Percentiles rank a stretch among this genome's conserved stretches.
phyloP scores from a whole-genome alignment of 2,888 invertebrate species.

The Pseudoips prasinana region DNA sequence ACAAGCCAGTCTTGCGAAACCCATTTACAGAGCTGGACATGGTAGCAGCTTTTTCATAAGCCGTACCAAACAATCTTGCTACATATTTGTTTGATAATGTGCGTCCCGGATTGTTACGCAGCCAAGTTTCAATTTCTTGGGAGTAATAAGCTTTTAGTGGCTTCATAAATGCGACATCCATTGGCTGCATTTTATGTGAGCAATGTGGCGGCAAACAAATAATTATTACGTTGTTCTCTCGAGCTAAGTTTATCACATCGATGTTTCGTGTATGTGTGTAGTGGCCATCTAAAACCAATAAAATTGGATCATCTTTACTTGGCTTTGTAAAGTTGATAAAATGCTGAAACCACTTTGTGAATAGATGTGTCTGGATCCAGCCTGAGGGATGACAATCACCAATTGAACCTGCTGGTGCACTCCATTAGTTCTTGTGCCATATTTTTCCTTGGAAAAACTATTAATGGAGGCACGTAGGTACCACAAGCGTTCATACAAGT shows the following conservation, averaged over 20 bases:
- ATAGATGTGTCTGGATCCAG: slow-evolving; percentile 14
- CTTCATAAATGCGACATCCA: slow-evolving; percentile 11
- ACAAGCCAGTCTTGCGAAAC: too few relatives aligned
- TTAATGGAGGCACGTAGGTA: slow-evolving; percentile 10
- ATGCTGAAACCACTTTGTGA: slow-evolving; percentile 18
- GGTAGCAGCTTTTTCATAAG: slow-evolving; percentile 2
- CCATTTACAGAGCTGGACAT: too few relatives aligned
- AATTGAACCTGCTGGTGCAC: background rate
- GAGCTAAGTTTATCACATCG: too few relatives aligned
- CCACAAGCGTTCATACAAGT: slow-evolving; percentile 14
- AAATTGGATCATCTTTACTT: background rate
- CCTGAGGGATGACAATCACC: background rate
- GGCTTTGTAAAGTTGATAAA: background rate
- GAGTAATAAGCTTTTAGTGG: slow-evolving; percentile 6
- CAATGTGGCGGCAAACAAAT: slow-evolving; percentile 8
- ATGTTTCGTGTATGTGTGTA: too few relatives aligned
- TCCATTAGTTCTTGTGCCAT: slow-evolving; percentile 24
- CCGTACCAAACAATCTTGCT: slow-evolving; percentile 2
- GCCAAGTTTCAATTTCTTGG: slow-evolving; percentile 7
- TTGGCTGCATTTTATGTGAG: slow-evolving; percentile 6
- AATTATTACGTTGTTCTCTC: background rate
- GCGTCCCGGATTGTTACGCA: slow-evolving; percentile 1
- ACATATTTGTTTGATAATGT: background rate
- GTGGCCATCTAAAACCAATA: background rate
- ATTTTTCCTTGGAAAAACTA: slow-evolving; percentile 34